Percentiles rank a stretch among this genome's conserved stretches.
These are phyloP conservation scores for Altica lythri DNA, from an alignment of 2,888 invertebrate genomes.

Conservation along the genomic window DNA sequence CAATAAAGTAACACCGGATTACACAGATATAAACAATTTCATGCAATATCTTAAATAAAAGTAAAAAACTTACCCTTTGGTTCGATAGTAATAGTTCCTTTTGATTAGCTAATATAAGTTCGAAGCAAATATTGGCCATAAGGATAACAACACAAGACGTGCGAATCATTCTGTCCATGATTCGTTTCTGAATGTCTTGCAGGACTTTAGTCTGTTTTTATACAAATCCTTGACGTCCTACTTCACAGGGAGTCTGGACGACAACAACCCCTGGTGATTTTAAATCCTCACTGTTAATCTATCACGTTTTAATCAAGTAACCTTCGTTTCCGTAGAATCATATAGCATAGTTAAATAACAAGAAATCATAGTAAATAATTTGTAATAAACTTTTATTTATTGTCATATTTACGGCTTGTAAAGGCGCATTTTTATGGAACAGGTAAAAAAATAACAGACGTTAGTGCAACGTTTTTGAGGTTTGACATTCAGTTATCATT, in stretches of 20 bases:
- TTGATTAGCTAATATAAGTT: conserved; percentile 25
- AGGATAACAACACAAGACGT: conserved; percentile 40
- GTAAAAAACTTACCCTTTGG: conserved; percentile 21
- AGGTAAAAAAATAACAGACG: too few species aligned
- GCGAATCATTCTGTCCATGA: conserved; percentile 42
- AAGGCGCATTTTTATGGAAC: too few species aligned
- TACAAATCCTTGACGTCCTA: conserved; percentile 37
- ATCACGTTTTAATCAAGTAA: conserved; percentile 30
- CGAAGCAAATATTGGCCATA: conserved; percentile 25
- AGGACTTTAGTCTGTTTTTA: conserved; percentile 39
- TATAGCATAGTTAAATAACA: too few species aligned
- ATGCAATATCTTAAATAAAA: not conserved
- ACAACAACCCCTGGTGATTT: conserved; percentile 50
- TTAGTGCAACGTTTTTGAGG: too few species aligned
- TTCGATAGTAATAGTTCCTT: conserved; percentile 25
- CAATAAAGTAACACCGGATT: too few species aligned
- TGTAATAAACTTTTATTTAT: too few species aligned
- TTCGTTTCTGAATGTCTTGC: conserved; percentile 35
- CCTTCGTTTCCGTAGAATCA: too few species aligned
- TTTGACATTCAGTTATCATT: too few species aligned
- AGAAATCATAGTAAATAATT: too few species aligned
- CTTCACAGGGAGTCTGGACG: conserved; percentile 44
- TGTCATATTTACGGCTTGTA: too few species aligned
- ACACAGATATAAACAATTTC: too few species aligned
- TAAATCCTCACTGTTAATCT: conserved; percentile 42